These are phyloP conservation scores for Cyrtorhinus lividipennis DNA, from an alignment of 1,140 invertebrate species.

Conservation along the genomic window DNA sequence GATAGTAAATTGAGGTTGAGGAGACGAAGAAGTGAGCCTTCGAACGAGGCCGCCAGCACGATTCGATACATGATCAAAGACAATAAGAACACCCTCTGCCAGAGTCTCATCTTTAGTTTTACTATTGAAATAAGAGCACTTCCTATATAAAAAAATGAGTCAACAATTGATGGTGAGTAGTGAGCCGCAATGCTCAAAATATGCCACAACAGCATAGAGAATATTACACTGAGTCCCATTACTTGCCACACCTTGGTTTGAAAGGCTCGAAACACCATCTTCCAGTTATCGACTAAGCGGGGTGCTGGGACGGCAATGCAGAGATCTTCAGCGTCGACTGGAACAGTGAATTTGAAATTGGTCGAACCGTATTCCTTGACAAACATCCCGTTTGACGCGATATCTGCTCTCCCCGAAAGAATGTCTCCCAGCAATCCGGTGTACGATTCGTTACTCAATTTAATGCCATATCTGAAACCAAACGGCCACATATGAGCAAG, in stretches of 20 bases:
- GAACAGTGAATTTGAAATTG: background rate
- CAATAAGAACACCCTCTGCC: background rate
- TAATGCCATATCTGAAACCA: background rate
- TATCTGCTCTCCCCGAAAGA: background rate
- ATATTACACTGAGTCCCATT: background rate
- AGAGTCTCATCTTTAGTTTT: background rate
- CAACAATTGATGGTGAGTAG: background rate
- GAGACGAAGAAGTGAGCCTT: background rate
- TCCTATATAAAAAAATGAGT: background rate
- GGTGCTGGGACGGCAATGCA: background rate
- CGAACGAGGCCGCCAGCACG: background rate
- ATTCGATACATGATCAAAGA: background rate
- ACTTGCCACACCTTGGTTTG: background rate
- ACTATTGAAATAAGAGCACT: background rate
- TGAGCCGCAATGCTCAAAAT: background rate
- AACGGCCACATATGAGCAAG: background rate
- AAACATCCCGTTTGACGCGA: background rate
- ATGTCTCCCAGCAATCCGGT: background rate
- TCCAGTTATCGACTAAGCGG: background rate
- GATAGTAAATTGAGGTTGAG: too few relatives aligned
- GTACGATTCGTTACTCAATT: background rate
- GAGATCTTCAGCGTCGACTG: background rate
- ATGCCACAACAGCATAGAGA: background rate
- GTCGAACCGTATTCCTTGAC: background rate
- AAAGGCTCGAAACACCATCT: background rate